Evolutionary conservation across 1,140 invertebrate species (phyloP).

Genomic region (Drosophila quadrilineata): DNA sequence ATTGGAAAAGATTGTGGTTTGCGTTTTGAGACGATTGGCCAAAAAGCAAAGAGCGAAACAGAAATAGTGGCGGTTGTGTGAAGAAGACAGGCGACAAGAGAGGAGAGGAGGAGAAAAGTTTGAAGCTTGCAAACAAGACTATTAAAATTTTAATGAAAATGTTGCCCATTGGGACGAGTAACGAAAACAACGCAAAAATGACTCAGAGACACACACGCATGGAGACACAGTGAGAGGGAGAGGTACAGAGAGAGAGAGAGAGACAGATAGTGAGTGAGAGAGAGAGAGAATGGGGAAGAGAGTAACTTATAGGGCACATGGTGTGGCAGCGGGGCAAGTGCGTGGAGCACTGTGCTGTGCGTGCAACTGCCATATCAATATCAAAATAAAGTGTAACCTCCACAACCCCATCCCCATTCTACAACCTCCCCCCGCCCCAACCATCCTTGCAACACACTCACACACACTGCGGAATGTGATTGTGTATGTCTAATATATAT

Average conservation of each 20-base stretch:
- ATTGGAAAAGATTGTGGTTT: too few species aligned
- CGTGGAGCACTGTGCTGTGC: slow-evolving; percentile 44
- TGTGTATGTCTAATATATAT: too few species aligned
- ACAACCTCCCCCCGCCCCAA: too few species aligned
- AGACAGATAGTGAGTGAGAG: not conserved
- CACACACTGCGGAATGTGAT: not conserved
- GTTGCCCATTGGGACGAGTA: slow-evolving; percentile 59
- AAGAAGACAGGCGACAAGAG: not conserved
- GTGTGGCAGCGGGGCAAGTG: slow-evolving; percentile 21
- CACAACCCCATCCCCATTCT: slow-evolving; percentile 24
- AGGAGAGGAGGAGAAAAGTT: not conserved
- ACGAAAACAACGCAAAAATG: slow-evolving; percentile 47
- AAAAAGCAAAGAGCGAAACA: not conserved
- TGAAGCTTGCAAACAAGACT: slow-evolving; percentile 36
- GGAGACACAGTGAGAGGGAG: not conserved
- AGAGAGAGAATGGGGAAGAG: not conserved
- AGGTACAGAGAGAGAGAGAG: not conserved
- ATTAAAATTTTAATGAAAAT: slow-evolving; percentile 78
- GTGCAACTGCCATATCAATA: slow-evolving; percentile 76
- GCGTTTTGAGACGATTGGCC: slow-evolving; percentile 15
- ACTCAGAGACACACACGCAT: slow-evolving; percentile 62
- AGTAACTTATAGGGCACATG: slow-evolving; percentile 2
- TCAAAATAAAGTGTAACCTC: slow-evolving; percentile 38
- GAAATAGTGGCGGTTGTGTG: too few species aligned
- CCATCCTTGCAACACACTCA: too few species aligned